Evolutionary conservation across 1,140 invertebrate species (phyloP).

Genomic region (Drosophila kikkawai): DNA sequence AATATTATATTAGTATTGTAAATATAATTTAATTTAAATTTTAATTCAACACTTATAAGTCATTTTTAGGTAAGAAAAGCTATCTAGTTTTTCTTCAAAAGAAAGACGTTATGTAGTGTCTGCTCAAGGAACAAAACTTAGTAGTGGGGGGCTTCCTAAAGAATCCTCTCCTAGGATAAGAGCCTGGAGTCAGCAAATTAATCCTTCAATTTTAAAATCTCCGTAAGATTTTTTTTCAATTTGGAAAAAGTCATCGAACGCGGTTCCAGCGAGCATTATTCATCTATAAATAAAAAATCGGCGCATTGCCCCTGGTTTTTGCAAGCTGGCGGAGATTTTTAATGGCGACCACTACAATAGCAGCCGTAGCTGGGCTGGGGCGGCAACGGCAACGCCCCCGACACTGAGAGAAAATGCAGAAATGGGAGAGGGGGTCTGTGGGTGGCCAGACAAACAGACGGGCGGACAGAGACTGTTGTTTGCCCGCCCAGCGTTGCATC

Average conservation of each 20-base stretch:
- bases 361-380: conserved; percentile 20
- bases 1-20: too few species aligned
- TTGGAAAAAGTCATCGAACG: conserved; percentile 51
- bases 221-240: conserved; percentile 10
- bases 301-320: conserved; percentile 44
- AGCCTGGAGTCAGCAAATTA: not conserved
- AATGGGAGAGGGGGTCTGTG: not conserved
- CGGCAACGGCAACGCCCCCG: conserved; percentile 38
- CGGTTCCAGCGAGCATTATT: conserved; percentile 42
- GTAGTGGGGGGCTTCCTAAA: too few species aligned
- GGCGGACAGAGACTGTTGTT: conserved; percentile 30
- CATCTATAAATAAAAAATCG: conserved; percentile 61
- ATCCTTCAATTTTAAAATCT: not conserved
- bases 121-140: too few species aligned
- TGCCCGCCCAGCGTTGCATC: conserved; percentile 62
- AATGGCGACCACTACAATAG: conserved; percentile 56
- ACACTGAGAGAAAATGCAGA: conserved; percentile 20
- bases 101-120: too few species aligned
- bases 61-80: too few species aligned
- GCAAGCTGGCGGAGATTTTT: conserved; percentile 66
- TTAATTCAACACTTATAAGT: too few species aligned
- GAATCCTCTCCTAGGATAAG: too few species aligned
- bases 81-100: too few species aligned
- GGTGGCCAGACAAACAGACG: not conserved
- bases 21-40: too few species aligned